Conservation (phyloP, 2,113 vertebrate genomes). For the Arenaria interpres region DNA sequence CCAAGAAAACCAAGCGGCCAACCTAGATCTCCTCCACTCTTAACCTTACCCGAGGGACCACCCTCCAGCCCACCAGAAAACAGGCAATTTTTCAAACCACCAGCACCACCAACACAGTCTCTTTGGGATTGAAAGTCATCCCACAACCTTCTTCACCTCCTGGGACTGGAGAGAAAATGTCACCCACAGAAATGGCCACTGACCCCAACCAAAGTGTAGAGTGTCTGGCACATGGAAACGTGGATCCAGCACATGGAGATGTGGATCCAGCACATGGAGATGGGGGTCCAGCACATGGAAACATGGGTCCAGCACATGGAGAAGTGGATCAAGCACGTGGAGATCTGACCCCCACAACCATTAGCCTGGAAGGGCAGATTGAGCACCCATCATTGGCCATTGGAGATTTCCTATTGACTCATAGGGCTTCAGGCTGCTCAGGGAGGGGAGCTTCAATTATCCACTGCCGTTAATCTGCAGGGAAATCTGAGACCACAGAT, state of each 20-base stretch:
- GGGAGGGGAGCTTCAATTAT: background rate
- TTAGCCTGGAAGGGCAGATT: rapidly evolving
- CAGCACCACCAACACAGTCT: rapidly evolving
- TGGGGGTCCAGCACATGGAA: rapidly evolving
- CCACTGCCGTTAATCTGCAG: rapidly evolving
- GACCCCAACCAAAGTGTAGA: background rate
- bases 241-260: background rate
- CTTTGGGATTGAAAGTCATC: background rate
- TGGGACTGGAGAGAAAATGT: background rate
- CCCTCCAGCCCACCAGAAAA: background rate
- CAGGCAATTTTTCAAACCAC: rapidly evolving
- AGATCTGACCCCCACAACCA: too few species aligned
- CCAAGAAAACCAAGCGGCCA: background rate
- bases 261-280: background rate
- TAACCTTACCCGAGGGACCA: background rate
- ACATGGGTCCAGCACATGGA: rapidly evolving
- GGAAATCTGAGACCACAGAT: background rate
- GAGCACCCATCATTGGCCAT: rapidly evolving
- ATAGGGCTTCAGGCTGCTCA: background rate
- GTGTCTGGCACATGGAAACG: background rate
- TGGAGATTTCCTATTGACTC: background rate
- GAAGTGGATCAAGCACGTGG: background rate
- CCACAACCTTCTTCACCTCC: background rate
- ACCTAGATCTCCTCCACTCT: background rate
- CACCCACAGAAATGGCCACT: background rate